Evolutionary conservation across 2,888 invertebrate genomes (phyloP).

Genomic region (Drosophila lutescens): DNA sequence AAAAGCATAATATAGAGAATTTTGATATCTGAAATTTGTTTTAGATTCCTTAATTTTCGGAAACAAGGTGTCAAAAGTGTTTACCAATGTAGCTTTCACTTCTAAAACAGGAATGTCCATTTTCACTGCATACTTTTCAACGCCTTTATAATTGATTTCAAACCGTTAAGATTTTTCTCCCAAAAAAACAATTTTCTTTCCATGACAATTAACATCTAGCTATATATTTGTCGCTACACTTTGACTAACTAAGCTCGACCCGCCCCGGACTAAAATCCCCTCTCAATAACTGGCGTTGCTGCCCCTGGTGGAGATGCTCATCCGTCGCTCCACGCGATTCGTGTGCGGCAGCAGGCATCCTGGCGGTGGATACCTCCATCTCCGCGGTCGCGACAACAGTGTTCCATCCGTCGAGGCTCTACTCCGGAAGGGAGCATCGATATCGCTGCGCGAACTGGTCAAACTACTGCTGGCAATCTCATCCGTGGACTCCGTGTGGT

Average conservation of each 20-base stretch:
- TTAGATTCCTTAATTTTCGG: too few relatives aligned
- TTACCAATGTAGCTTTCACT: too few relatives aligned
- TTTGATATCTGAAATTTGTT: too few relatives aligned
- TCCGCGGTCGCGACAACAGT: slow-evolving; percentile 86
- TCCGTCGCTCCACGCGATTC: slow-evolving; percentile 87
- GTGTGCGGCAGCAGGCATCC: slow-evolving; percentile 84
- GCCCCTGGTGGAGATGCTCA: slow-evolving; percentile 90
- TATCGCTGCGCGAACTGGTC: slow-evolving; percentile 84
- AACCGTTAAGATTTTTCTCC: neutral
- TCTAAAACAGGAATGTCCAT: too few relatives aligned
- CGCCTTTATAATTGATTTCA: too few relatives aligned
- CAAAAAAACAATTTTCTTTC: neutral
- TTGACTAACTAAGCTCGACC: slow-evolving; percentile 60
- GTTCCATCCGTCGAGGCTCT: slow-evolving; percentile 91
- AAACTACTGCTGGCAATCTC: slow-evolving; percentile 82
- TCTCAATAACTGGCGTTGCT: slow-evolving; percentile 83
- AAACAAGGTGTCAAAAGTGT: too few relatives aligned
- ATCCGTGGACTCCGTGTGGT: slow-evolving; percentile 87
- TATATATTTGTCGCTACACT: slow-evolving; percentile 67
- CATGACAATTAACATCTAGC: slow-evolving; percentile 56
- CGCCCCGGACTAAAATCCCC: slow-evolving; percentile 1
- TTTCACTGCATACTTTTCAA: too few relatives aligned
- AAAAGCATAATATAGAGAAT: too few relatives aligned
- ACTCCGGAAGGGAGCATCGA: slow-evolving; percentile 87
- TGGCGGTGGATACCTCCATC: slow-evolving; percentile 86